Conservation (phyloP, 1,140 invertebrate species). For the Megathymus violae region DNA sequence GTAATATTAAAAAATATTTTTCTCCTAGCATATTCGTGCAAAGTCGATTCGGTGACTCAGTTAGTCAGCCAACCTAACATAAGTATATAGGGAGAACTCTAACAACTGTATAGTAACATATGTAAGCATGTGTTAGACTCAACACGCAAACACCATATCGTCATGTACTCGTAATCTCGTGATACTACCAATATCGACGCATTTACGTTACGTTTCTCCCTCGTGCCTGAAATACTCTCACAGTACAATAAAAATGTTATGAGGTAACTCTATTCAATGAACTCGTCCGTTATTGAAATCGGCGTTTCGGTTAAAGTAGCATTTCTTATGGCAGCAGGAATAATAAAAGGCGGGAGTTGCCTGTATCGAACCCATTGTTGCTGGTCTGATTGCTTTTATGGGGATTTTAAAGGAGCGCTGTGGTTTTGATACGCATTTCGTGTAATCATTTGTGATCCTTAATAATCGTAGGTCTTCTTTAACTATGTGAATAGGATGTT, state of each 20-base stretch:
- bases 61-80: too few species aligned
- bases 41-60: too few species aligned
- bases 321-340: constrained; percentile 59
- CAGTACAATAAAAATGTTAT: constrained; percentile 81
- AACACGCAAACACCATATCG: too few species aligned
- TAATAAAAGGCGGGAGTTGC: constrained; percentile 56
- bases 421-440: constrained; percentile 5
- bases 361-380: constrained; percentile 62
- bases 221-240: constrained; percentile 66
- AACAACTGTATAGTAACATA: too few species aligned
- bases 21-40: too few species aligned
- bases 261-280: constrained; percentile 80
- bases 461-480: background rate
- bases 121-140: too few species aligned
- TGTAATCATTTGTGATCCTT: background rate
- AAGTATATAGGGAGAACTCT: too few species aligned
- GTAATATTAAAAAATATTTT: too few species aligned
- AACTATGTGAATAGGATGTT: background rate
- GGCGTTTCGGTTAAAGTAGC: constrained; percentile 66
- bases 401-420: constrained; percentile 39
- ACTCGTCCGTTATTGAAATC: constrained; percentile 76
- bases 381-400: constrained; percentile 62
- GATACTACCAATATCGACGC: constrained; percentile 62
- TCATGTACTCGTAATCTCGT: too few species aligned
- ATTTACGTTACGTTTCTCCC: constrained; percentile 45